These are phyloP conservation scores for Salarias fasciatus DNA, from an alignment of 2,797 vertebrate species.

Conservation along the genomic window DNA sequence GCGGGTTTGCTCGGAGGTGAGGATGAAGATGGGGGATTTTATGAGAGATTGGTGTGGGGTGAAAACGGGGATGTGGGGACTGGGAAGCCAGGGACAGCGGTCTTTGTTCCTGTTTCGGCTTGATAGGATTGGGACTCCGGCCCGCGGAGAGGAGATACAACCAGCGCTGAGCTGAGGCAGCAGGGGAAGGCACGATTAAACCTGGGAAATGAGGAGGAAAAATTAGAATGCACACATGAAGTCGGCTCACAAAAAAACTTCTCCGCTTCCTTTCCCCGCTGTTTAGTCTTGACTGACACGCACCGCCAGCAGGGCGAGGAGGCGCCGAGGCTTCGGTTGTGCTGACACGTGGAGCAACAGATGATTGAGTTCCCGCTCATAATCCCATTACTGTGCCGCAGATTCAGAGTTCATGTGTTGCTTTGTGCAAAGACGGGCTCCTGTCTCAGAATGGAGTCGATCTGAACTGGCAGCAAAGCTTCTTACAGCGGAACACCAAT, in stretches of 20 bases:
- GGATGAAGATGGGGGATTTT: conserved; percentile 14
- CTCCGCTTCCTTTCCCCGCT: background rate
- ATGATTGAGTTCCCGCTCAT: conserved; percentile 67
- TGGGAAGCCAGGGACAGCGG: conserved; percentile 16
- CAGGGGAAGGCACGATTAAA: conserved; percentile 38
- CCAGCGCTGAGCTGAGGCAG: conserved; percentile 34
- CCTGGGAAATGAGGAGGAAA: conserved; percentile 9
- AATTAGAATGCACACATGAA: conserved; percentile 28
- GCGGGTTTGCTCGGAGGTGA: conserved; percentile 57
- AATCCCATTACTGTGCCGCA: conserved; percentile 65
- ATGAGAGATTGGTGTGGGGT: conserved; percentile 17
- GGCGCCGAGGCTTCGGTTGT: conserved; percentile 14
- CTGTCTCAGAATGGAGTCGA: conserved; percentile 48
- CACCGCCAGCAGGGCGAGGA: conserved; percentile 13
- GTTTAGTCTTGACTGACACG: conserved; percentile 44
- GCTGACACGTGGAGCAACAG: conserved; percentile 38
- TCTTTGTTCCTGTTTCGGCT: conserved; percentile 58
- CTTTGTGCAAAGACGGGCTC: conserved; percentile 55
- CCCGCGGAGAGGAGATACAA: conserved; percentile 40
- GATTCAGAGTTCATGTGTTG: conserved; percentile 65
- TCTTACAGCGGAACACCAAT: conserved; percentile 46
- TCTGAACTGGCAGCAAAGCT: conserved; percentile 64
- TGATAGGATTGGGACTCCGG: conserved; percentile 58
- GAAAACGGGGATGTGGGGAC: conserved; percentile 16
- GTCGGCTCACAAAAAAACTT: conserved; percentile 16